Evolutionary conservation across 2,797 vertebrate species (phyloP).

Genomic region (Bucorvus abyssinicus): DNA sequence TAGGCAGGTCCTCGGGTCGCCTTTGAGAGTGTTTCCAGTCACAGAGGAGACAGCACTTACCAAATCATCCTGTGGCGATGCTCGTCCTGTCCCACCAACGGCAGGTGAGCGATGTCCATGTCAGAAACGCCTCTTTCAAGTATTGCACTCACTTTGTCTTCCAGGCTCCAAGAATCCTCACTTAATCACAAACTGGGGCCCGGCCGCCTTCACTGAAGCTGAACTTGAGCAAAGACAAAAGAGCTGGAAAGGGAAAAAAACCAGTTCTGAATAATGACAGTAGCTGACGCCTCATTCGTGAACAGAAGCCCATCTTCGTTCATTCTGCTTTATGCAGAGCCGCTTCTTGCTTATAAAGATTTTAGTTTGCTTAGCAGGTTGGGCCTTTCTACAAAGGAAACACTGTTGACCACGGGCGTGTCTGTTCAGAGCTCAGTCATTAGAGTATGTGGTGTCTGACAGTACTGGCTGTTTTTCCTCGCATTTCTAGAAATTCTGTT

Average conservation of each 20-base stretch:
- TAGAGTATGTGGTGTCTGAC: background rate
- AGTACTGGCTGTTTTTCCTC: background rate
- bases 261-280: constrained; percentile 57
- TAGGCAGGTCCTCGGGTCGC: background rate
- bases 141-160: constrained; percentile 2
- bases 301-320: background rate
- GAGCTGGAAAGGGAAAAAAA: constrained; percentile 90
- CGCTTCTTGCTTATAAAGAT: constrained; percentile 15
- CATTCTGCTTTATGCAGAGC: background rate
- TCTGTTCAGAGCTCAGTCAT: background rate
- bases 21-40: background rate
- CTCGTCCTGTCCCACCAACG: rapidly evolving
- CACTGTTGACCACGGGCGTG: background rate
- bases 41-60: background rate
- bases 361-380: background rate
- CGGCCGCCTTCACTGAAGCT: constrained; percentile 87
- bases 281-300: rapidly evolving
- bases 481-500: background rate
- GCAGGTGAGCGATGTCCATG: rapidly evolving
- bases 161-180: constrained; percentile 87
- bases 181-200: constrained; percentile 94
- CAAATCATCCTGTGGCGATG: background rate
- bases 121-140: background rate
- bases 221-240: constrained; percentile 89
- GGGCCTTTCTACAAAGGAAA: background rate